Evolutionary conservation across 2,113 vertebrate species (phyloP).

Genomic region (Collichthys lucidus): DNA sequence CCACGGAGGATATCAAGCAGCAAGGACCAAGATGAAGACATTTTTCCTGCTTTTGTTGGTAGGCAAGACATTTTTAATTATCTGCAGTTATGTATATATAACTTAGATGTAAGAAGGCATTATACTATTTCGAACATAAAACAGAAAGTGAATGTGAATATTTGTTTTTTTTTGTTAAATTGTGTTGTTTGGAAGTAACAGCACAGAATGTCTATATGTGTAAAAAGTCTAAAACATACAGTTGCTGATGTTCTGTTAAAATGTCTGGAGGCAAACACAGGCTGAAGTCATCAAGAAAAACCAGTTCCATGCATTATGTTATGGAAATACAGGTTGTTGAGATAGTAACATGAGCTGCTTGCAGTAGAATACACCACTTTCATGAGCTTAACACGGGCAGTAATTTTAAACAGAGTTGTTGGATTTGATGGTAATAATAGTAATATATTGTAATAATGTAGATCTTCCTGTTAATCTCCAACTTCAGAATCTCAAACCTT

Average conservation of each 20-base stretch:
- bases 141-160: background rate
- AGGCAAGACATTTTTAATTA: slow-evolving; percentile 32
- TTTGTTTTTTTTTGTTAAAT: background rate
- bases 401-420: background rate
- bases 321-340: background rate
- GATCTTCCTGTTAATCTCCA: background rate
- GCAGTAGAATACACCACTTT: background rate
- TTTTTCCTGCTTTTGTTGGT: slow-evolving; percentile 68
- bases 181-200: background rate
- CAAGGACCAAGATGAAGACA: slow-evolving; percentile 46
- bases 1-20: slow-evolving; percentile 14
- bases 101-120: background rate
- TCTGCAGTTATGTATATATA: background rate
- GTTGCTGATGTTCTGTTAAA: background rate
- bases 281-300: background rate
- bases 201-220: background rate
- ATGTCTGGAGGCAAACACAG: background rate
- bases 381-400: background rate
- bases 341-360: background rate
- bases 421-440: background rate
- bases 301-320: background rate
- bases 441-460: background rate
- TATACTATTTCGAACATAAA: background rate
- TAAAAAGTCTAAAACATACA: too few species aligned
- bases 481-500: background rate